phyloP scores from a whole-genome alignment of 2,888 invertebrate species.

The Cataglyphis cursor region DNA sequence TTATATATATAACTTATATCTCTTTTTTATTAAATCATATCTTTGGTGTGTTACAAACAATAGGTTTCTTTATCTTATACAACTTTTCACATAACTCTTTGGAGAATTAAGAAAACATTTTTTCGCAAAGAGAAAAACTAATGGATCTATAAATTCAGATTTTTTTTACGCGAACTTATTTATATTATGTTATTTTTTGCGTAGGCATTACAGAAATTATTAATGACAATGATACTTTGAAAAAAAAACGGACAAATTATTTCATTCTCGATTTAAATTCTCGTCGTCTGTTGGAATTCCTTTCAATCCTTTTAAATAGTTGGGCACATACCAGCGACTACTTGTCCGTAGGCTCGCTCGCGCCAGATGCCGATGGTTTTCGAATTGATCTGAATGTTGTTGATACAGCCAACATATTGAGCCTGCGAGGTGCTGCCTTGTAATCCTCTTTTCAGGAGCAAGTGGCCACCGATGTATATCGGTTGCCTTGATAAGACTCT shows the following conservation, averaged over 20 bases:
- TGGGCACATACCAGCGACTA: conserved; percentile 93
- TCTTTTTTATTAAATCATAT: conserved; percentile 57
- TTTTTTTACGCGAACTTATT: neutral
- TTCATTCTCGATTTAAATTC: conserved; percentile 17
- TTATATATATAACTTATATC: conserved; percentile 59
- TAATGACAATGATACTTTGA: conserved; percentile 8
- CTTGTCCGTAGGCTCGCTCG: conserved; percentile 91
- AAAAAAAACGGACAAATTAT: neutral
- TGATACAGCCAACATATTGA: conserved; percentile 94
- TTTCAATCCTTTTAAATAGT: conserved; percentile 88
- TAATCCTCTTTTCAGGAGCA: conserved; percentile 87
- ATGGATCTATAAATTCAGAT: neutral
- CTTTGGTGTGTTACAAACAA: conserved; percentile 43
- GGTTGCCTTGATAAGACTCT: conserved; percentile 94
- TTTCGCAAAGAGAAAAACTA: neutral
- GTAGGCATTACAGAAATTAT: neutral
- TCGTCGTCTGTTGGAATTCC: neutral
- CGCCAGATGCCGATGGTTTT: conserved; percentile 88
- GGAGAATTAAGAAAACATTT: neutral
- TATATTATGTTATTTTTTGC: conserved; percentile 22
- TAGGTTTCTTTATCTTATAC: conserved; percentile 3
- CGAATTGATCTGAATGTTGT: conserved; percentile 90
- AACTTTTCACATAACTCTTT: neutral
- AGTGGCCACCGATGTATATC: conserved; percentile 96
- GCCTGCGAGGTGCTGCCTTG: conserved; percentile 91